phyloP scores from a whole-genome alignment of 2,113 vertebrate genomes.

The Lamprotornis superbus region DNA sequence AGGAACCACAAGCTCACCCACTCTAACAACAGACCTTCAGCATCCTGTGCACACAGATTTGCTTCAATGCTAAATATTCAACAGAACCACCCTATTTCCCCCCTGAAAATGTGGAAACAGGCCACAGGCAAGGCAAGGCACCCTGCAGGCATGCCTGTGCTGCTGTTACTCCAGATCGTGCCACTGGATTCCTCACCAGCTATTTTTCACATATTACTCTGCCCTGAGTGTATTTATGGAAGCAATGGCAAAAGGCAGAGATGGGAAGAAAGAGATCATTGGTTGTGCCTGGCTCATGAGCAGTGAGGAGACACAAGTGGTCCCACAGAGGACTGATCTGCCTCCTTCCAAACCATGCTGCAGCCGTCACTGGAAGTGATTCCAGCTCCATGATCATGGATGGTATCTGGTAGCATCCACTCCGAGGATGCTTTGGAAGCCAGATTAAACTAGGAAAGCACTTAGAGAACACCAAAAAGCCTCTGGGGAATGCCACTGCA shows the following conservation, averaged over 20 bases:
- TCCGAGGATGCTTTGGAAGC: neutral
- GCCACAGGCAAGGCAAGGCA: neutral
- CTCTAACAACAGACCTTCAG: neutral
- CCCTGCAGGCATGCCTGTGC: neutral
- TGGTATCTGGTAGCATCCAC: neutral
- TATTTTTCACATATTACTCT: neutral
- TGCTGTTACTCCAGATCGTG: rapidly evolving
- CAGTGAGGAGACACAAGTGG: neutral
- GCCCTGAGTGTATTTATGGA: neutral
- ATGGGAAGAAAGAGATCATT: neutral
- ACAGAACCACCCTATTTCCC: neutral
- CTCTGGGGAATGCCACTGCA: neutral
- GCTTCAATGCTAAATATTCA: rapidly evolving
- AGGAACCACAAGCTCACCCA: neutral
- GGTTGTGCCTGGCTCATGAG: neutral
- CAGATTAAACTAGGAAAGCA: neutral
- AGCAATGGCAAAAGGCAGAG: neutral
- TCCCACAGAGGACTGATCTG: neutral
- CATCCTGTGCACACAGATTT: neutral
- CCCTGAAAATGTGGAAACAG: neutral
- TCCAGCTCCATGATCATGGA: neutral
- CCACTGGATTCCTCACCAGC: neutral
- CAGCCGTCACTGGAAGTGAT: neutral
- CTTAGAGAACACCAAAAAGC: neutral
- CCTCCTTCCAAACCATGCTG: neutral